phyloP scores from a whole-genome alignment of 2,797 vertebrate genomes.

The Macrochelys suwanniensis region DNA sequence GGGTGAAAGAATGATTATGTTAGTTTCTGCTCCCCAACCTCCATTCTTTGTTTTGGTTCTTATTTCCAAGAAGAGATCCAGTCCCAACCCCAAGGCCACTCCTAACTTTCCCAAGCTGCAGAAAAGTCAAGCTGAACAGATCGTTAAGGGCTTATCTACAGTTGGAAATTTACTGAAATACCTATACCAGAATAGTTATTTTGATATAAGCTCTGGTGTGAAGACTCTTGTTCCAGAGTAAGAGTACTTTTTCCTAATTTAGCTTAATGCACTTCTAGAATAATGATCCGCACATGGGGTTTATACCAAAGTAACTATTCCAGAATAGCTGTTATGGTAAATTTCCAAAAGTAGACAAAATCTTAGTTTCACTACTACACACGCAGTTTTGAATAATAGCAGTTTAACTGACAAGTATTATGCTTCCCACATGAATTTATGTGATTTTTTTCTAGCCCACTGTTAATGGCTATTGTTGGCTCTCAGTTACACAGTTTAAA shows the following conservation, averaged over 20 bases:
- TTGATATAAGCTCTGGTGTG: accelerated
- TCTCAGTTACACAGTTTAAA: not conserved
- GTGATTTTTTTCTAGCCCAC: not conserved
- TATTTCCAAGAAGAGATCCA: not conserved
- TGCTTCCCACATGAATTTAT: not conserved
- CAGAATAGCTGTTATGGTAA: not conserved
- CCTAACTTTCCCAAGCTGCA: not conserved
- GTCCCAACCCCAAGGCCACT: not conserved
- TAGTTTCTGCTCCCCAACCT: not conserved
- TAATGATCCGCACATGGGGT: not conserved
- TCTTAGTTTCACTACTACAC: not conserved
- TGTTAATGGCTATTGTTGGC: not conserved
- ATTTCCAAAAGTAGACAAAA: not conserved
- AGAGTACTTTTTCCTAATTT: not conserved
- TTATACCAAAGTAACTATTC: not conserved
- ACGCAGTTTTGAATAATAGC: not conserved
- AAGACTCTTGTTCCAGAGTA: not conserved
- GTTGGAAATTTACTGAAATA: too few species aligned
- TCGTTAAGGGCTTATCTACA: not conserved
- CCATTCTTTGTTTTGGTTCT: not conserved
- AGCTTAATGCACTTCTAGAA: not conserved
- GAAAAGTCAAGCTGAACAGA: not conserved
- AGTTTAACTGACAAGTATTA: not conserved
- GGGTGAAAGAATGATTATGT: not conserved
- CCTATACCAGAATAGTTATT: not conserved